Evolutionary conservation across 1,140 invertebrate species (phyloP).

Genomic region (Drosophila subpulchrella): DNA sequence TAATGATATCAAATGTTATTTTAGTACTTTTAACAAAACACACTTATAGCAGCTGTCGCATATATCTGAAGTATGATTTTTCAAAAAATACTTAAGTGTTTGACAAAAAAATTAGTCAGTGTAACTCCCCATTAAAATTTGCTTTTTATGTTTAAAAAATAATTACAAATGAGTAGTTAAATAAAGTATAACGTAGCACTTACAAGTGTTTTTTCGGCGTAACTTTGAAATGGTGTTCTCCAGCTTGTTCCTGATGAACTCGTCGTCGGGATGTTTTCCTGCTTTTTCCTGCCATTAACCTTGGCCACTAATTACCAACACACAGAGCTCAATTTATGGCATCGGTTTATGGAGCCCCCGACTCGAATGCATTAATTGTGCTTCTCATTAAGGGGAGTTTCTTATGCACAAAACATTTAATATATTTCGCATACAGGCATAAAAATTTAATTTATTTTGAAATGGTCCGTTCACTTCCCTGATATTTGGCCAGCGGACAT

Average conservation of each 20-base stretch:
- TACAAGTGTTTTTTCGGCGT: not conserved
- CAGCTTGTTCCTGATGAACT: slow-evolving; percentile 28
- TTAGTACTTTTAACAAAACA: too few relatives aligned
- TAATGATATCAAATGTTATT: too few relatives aligned
- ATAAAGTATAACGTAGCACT: too few relatives aligned
- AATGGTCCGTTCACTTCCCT: slow-evolving; percentile 22
- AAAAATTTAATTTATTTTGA: slow-evolving; percentile 64
- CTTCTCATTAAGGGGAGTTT: slow-evolving; percentile 53
- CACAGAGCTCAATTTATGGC: slow-evolving; percentile 47
- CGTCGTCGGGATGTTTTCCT: slow-evolving; percentile 18
- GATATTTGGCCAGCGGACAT: slow-evolving; percentile 46
- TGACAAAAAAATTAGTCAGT: too few relatives aligned
- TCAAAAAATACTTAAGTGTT: too few relatives aligned
- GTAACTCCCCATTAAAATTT: too few relatives aligned
- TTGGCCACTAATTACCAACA: slow-evolving; percentile 54
- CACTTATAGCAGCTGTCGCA: too few relatives aligned
- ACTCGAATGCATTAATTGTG: slow-evolving; percentile 57
- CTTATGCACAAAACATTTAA: slow-evolving; percentile 60
- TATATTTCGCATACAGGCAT: slow-evolving; percentile 40
- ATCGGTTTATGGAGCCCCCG: slow-evolving; percentile 36
- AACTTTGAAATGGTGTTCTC: slow-evolving; percentile 1
- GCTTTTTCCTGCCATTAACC: slow-evolving; percentile 34
- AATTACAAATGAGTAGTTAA: too few relatives aligned
- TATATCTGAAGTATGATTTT: too few relatives aligned
- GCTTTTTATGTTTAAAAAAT: too few relatives aligned